Evolutionary conservation across 2,888 invertebrate species (phyloP), one percentile per base, ranked within the genome.

Genomic region (Thumatha senex): DNA sequence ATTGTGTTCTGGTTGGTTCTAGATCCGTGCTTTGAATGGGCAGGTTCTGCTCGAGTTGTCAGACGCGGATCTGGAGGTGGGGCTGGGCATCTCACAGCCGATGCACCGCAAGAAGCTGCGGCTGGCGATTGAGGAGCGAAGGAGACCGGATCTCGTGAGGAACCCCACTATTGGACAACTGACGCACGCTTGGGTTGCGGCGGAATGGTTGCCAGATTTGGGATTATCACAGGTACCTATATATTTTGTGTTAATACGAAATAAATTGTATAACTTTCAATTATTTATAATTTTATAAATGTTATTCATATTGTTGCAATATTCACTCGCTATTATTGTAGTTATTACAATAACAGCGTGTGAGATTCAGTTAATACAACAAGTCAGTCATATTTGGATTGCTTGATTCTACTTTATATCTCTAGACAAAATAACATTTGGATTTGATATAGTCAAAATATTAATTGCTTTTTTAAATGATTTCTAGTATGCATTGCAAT

Each of bases 61-160:
- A 78, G 98, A 98, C 80, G 94, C 96, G 46, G 98, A 98, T 81
- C 87, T 98, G 80, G 98, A 98, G 87, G 95, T 96, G 47, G 98
- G 98, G 4, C 91, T 98, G 51, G 97, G 97, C n/a, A 95, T 98
- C 69, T 93, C 95, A 48, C 98, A 98, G 92, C 96, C 97, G 38
- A 96, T 98, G 94, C 98, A 98, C 82, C 93, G 97, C 72, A 97
- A 98, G 88, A 98, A 98, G 82, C 91, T 98, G 56, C 93, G 98
- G 43, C 93, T 98, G 69, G 98, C 98, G 48, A 97, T 98, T 62
- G 98, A 98, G 80, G 98, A 98, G 83, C 95, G 98, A 63, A 92
- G 98, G 45, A 95, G 98, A 64, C 98, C 98, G 0, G 95, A 96
- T 65, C 92, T 96, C 63, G 96, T 97, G 74, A 94, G 97, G 65